A percentile compares a stretch with the other conserved stretches of the same genome.
These are phyloP conservation scores for Bilobella aurantiaca DNA, from an alignment of 1,140 invertebrate species.

Conservation along the genomic window DNA sequence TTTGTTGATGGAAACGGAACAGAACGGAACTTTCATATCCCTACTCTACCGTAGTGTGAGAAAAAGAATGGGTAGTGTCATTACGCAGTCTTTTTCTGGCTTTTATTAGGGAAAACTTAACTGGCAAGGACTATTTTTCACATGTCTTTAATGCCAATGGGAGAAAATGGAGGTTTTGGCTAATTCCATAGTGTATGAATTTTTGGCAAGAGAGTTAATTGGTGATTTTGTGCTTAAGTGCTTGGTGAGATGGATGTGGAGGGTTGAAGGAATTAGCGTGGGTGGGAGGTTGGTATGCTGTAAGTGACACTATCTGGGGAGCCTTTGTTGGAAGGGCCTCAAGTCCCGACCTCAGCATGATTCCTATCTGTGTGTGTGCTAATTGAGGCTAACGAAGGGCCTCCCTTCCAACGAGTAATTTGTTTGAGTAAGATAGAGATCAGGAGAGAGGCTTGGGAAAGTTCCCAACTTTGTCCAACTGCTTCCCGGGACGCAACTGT, in stretches of 20 bases:
- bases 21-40: too few species aligned
- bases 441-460: not conserved
- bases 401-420: not conserved
- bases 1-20: too few species aligned
- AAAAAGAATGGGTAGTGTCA: too few species aligned
- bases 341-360: conserved; percentile 1
- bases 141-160: too few species aligned
- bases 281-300: not conserved
- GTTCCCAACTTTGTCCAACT: not conserved
- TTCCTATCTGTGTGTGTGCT: not conserved
- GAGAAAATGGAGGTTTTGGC: too few species aligned
- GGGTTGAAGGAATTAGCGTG: not conserved
- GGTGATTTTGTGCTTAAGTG: not conserved
- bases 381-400: not conserved
- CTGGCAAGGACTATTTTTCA: too few species aligned
- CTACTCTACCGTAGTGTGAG: too few species aligned
- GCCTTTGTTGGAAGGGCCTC: not conserved
- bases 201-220: not conserved
- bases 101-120: too few species aligned
- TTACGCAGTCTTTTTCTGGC: too few species aligned
- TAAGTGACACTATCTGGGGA: not conserved
- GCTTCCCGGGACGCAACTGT: not conserved
- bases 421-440: conserved; percentile 1
- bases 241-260: not conserved
- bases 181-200: not conserved